Conservation (phyloP, 2,797 vertebrate genomes). For the Pipistrellus pipistrellus region DNA sequence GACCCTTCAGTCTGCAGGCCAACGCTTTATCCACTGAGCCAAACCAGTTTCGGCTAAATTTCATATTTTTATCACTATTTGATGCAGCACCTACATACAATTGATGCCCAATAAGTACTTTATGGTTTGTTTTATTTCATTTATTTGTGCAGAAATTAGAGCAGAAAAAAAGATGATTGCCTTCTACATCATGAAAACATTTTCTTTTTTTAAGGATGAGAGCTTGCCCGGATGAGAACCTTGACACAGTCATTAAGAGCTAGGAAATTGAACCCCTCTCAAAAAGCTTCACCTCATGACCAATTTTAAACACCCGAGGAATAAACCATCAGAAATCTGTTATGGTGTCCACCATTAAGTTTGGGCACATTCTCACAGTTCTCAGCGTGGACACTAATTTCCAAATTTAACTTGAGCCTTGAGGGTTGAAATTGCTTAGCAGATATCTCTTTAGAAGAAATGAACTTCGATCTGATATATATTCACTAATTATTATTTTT, state of each 20-base stretch:
- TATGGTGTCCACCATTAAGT: background rate
- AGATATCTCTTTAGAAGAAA: slow-evolving; percentile 28
- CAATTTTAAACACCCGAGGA: slow-evolving; percentile 9
- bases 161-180: background rate
- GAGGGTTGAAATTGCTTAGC: slow-evolving; percentile 19
- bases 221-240: background rate
- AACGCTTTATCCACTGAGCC: too few relatives aligned
- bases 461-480: background rate
- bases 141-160: background rate
- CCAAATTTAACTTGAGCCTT: slow-evolving; percentile 28
- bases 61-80: background rate
- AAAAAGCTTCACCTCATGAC: background rate
- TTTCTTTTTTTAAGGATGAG: slow-evolving; percentile 10
- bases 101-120: background rate
- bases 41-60: background rate
- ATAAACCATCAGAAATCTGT: background rate
- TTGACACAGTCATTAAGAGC: background rate
- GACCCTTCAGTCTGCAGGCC: too few relatives aligned
- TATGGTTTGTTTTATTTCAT: slow-evolving; percentile 29
- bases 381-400: slow-evolving; percentile 52
- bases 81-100: background rate
- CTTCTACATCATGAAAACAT: background rate
- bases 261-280: background rate
- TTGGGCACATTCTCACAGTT: background rate
- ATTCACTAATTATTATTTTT: slow-evolving; percentile 71